Percentiles rank a stretch among this genome's conserved stretches.
Evolutionary conservation across 1,140 invertebrate species (phyloP).

Genomic region (Conus ventricosus): DNA sequence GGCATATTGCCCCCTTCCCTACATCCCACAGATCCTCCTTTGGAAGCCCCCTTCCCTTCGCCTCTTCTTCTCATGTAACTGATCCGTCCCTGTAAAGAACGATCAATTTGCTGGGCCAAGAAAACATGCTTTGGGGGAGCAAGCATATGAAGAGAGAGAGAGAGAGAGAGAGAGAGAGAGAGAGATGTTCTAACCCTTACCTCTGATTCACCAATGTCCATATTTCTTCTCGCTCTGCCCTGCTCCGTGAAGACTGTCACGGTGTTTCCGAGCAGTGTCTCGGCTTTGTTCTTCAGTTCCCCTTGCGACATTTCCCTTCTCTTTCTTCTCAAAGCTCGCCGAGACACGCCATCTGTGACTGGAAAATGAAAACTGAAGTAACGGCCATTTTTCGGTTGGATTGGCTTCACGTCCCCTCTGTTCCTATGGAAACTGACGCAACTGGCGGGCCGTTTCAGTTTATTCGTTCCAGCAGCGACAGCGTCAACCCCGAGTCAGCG

Average conservation of each 20-base stretch:
- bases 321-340: neutral
- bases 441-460: slow-evolving; percentile 45
- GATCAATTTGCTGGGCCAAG: too few relatives aligned
- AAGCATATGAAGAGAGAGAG: neutral
- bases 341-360: neutral
- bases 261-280: neutral
- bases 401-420: slow-evolving; percentile 25
- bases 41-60: too few relatives aligned
- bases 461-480: slow-evolving; percentile 49
- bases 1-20: too few relatives aligned
- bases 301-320: neutral
- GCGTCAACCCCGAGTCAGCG: slow-evolving; percentile 23
- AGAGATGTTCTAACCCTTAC: neutral
- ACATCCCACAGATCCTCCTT: too few relatives aligned
- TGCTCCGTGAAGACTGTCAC: slow-evolving; percentile 7
- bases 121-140: neutral
- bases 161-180: neutral
- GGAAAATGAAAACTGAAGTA: slow-evolving; percentile 40
- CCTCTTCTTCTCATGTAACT: too few relatives aligned
- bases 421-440: slow-evolving; percentile 48
- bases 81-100: too few relatives aligned
- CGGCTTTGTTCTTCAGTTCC: neutral
- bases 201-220: neutral
- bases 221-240: neutral
- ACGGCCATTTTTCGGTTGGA: slow-evolving; percentile 23